These are phyloP conservation scores for Paramormyrops kingsleyae DNA, from an alignment of 2,113 vertebrate species.

Conservation along the genomic window DNA sequence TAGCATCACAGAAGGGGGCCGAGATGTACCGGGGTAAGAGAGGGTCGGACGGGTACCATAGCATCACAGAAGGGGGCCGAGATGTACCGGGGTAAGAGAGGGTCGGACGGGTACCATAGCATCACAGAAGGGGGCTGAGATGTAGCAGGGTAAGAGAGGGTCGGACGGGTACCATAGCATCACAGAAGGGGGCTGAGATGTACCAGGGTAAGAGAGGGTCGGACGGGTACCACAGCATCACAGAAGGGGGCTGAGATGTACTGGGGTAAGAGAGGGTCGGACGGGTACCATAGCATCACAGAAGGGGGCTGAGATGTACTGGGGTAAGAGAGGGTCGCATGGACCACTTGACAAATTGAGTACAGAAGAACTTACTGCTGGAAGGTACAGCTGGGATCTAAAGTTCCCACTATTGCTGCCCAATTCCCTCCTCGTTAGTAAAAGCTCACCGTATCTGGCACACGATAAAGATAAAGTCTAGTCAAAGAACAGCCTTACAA, in stretches of 20 bases:
- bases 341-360: background rate
- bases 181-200: background rate
- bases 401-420: background rate
- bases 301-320: background rate
- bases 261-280: background rate
- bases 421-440: background rate
- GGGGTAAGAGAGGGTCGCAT: background rate
- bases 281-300: background rate
- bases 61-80: background rate
- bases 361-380: background rate
- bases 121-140: background rate
- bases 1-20: background rate
- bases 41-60: background rate
- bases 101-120: background rate
- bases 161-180: background rate
- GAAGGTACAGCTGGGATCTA: background rate
- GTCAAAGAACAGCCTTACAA: conserved; percentile 2
- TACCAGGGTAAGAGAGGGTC: background rate
- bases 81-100: background rate
- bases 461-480: conserved; percentile 7
- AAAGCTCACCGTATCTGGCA: background rate
- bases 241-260: background rate
- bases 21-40: background rate
- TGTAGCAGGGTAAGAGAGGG: background rate
- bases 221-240: background rate